Conservation (phyloP, 2,113 vertebrate species). For the Bungarus multicinctus region DNA sequence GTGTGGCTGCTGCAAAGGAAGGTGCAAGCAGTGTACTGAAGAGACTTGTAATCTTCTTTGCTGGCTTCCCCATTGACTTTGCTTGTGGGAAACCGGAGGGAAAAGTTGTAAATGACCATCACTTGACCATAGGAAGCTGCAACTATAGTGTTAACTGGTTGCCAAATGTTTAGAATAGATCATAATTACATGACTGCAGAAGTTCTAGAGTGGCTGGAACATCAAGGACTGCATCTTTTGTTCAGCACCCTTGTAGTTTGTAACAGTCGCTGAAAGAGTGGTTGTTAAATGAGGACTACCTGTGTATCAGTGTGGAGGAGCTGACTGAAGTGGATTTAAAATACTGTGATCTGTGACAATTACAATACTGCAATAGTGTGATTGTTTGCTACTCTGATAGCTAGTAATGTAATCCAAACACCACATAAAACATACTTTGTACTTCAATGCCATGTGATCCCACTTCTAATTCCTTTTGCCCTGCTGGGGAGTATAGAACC, state of each 20-base stretch:
- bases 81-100: neutral
- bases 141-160: neutral
- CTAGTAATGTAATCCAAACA: neutral
- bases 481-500: neutral
- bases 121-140: neutral
- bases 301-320: neutral
- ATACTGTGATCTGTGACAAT: neutral
- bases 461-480: neutral
- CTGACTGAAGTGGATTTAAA: neutral
- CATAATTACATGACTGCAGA: neutral
- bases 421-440: neutral
- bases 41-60: neutral
- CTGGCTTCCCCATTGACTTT: neutral
- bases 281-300: neutral
- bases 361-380: too few relatives aligned
- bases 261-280: neutral
- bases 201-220: neutral
- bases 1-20: neutral
- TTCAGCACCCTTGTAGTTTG: neutral
- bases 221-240: neutral
- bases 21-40: neutral
- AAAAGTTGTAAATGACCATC: neutral
- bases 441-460: neutral
- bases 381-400: neutral
- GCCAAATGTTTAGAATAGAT: neutral